Conservation (phyloP, 2,797 vertebrate species). For the Macrochelys suwanniensis region DNA sequence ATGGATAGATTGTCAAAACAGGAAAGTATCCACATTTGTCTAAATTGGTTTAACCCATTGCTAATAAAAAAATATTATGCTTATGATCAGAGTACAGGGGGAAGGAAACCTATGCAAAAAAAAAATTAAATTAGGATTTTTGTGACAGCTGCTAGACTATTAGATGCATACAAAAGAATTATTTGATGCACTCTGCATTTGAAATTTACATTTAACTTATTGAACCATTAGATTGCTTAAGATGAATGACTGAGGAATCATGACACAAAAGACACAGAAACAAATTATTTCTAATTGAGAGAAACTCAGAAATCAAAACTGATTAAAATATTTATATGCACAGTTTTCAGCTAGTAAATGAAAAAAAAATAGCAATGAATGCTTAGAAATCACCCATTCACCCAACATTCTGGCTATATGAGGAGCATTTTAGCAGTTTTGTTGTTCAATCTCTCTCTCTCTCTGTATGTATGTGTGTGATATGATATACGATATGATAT, state of each 20-base stretch:
- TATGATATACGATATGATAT: no score
- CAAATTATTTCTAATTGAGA: constrained; percentile 52
- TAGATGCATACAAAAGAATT: constrained; percentile 41
- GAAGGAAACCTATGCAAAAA: not conserved
- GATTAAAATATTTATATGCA: constrained; percentile 20
- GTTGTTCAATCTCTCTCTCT: not conserved
- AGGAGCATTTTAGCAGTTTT: not conserved
- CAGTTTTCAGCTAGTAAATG: constrained; percentile 35
- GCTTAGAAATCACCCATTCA: not conserved
- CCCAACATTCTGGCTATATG: not conserved
- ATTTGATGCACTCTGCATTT: constrained; percentile 43
- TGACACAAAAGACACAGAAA: constrained; percentile 51
- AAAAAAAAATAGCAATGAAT: not conserved
- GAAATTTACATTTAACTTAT: constrained; percentile 52
- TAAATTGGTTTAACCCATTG: not conserved
- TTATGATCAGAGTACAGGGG: not conserved
- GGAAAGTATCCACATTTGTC: not conserved
- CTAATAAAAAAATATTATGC: not conserved
- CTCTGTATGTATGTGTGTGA: not conserved
- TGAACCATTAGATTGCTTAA: constrained; percentile 50
- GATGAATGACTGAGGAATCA: constrained; percentile 38
- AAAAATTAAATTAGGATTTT: not conserved
- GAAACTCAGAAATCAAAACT: constrained; percentile 47
- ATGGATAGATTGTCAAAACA: not conserved
- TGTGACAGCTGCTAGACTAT: not conserved